These are phyloP conservation scores for human (Homo sapiens) DNA, from an alignment of 2,113 vertebrate genomes.

Conservation along the genomic window GRCh38 chr14:59931001-59931500, in stretches of 20 bases:
- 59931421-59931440: background rate
- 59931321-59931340: background rate
- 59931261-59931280: background rate
- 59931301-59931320: background rate
- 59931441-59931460: background rate
- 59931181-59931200: background rate
- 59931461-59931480: background rate
- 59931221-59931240: background rate
- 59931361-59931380: background rate
- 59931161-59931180: background rate
- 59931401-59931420: background rate
- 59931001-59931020: slow-evolving; percentile 79
- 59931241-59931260: background rate
- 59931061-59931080: slow-evolving; percentile 54
- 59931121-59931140: background rate
- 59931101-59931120: background rate
- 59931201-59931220: background rate
- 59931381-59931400: background rate
- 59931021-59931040: slow-evolving; percentile 91
- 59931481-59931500: background rate
- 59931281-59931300: background rate
- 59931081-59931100: slow-evolving; percentile 20
- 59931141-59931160: background rate
- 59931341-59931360: background rate
- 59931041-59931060: slow-evolving; percentile 87